phyloP scores from a whole-genome alignment of 2,113 vertebrate species.

The Pluvialis apricaria region DNA sequence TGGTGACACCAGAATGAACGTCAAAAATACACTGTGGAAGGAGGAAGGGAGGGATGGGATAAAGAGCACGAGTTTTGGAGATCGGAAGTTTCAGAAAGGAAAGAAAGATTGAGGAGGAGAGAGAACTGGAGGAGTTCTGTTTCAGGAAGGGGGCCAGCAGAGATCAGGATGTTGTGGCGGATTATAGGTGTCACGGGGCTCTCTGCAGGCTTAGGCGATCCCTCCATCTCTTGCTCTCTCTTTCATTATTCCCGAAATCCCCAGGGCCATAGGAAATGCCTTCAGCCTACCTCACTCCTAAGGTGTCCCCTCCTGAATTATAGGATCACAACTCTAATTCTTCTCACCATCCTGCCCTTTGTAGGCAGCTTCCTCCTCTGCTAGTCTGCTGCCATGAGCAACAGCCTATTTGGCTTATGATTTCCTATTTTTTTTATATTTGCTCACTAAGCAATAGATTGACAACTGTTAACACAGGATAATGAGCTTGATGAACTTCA shows the following conservation, averaged over 20 bases:
- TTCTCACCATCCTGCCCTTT: neutral
- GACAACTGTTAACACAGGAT: neutral
- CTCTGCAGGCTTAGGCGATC: neutral
- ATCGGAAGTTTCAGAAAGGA: neutral
- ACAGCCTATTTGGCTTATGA: neutral
- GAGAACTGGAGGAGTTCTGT: neutral
- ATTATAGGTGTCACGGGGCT: neutral
- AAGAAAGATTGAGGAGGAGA: neutral
- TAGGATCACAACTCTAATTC: neutral
- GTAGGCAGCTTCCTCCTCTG: neutral
- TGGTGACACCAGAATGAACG: neutral
- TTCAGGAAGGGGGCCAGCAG: neutral
- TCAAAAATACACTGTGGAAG: neutral
- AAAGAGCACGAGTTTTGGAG: neutral
- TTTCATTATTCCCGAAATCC: neutral
- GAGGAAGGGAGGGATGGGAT: neutral
- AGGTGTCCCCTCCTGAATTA: neutral
- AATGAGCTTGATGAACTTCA: neutral
- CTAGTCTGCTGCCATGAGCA: neutral
- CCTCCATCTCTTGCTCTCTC: neutral
- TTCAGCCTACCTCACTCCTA: neutral
- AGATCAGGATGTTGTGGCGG: neutral
- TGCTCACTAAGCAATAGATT: neutral
- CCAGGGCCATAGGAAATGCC: neutral
- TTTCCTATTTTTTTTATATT: neutral